Percentiles rank a stretch among this genome's conserved stretches.
Conservation (phyloP, 2,113 vertebrate species). For the Corvus moneduloides region DNA sequence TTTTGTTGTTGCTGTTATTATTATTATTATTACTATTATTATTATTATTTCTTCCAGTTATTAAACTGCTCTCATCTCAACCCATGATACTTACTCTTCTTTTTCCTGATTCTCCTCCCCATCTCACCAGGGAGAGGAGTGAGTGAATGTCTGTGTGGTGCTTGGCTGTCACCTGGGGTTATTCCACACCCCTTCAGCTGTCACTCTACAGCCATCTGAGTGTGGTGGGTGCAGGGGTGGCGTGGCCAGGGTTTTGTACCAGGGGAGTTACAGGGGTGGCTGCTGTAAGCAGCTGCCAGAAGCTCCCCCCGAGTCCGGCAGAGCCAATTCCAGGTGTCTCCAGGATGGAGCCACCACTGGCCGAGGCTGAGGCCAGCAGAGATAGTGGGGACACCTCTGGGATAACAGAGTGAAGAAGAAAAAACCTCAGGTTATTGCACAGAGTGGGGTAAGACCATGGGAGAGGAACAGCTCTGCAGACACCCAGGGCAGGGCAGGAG, state of each 20-base stretch:
- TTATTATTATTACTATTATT: neutral
- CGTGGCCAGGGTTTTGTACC: neutral
- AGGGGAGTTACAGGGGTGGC: neutral
- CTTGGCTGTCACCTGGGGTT: neutral
- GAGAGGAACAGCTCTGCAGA: neutral
- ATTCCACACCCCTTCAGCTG: neutral
- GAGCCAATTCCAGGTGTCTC: neutral
- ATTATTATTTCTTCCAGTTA: neutral
- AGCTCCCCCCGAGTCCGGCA: neutral
- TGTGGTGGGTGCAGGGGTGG: neutral
- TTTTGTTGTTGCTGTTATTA: too few relatives aligned
- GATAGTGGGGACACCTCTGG: neutral
- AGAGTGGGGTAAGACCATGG: neutral
- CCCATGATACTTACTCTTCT: neutral
- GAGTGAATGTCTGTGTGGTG: neutral
- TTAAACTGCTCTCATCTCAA: neutral
- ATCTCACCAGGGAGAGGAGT: neutral
- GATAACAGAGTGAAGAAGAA: neutral
- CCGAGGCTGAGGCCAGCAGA: neutral
- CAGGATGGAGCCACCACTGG: neutral
- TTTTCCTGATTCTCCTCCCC: neutral
- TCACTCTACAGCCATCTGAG: neutral
- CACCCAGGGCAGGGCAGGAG: neutral
- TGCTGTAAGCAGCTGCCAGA: neutral
- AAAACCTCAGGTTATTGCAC: neutral